A percentile compares a stretch with the other conserved stretches of the same genome.
These are phyloP conservation scores for Dinocampus coccinellae DNA, from an alignment of 2,888 invertebrate genomes.

Conservation along the genomic window DNA sequence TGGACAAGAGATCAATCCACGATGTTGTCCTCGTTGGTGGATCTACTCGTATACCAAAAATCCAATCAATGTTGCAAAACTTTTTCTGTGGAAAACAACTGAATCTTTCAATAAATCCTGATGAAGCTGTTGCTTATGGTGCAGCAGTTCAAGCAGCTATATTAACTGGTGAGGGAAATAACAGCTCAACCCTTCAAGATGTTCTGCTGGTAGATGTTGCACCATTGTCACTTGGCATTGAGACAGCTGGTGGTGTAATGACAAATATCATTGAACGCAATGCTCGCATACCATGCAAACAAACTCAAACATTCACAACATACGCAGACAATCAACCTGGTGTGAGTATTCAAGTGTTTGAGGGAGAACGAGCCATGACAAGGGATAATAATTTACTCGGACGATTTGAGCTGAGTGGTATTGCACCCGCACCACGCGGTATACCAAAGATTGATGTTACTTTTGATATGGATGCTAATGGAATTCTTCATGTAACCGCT, in stretches of 20 bases:
- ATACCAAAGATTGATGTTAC: conserved; percentile 80
- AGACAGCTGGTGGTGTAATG: conserved; percentile 86
- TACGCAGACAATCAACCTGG: conserved; percentile 78
- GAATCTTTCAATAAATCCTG: conserved; percentile 93
- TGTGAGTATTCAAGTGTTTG: conserved; percentile 73
- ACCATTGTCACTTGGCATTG: conserved; percentile 80
- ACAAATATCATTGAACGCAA: conserved; percentile 74
- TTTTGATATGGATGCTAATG: conserved; percentile 84
- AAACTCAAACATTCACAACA: conserved; percentile 75
- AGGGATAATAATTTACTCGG: conserved; percentile 82
- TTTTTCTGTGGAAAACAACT: conserved; percentile 85
- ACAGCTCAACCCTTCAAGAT: conserved; percentile 78
- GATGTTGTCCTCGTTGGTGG: conserved; percentile 88
- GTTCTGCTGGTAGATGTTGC: conserved; percentile 79
- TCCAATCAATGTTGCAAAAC: conserved; percentile 80
- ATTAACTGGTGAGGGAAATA: conserved; percentile 75
- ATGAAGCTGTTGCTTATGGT: conserved; percentile 93
- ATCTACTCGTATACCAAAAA: conserved; percentile 84
- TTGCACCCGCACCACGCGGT: conserved; percentile 79
- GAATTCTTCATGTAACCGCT: conserved; percentile 75
- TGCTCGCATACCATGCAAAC: conserved; percentile 73
- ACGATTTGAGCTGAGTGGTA: conserved; percentile 77
- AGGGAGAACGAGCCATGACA: conserved; percentile 86
- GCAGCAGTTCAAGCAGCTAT: conserved; percentile 96
- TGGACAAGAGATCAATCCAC: conserved; percentile 82